Base-by-base conservation (phyloP, 2,888 invertebrate genomes). In the Slavum lentiscoides region DNA sequence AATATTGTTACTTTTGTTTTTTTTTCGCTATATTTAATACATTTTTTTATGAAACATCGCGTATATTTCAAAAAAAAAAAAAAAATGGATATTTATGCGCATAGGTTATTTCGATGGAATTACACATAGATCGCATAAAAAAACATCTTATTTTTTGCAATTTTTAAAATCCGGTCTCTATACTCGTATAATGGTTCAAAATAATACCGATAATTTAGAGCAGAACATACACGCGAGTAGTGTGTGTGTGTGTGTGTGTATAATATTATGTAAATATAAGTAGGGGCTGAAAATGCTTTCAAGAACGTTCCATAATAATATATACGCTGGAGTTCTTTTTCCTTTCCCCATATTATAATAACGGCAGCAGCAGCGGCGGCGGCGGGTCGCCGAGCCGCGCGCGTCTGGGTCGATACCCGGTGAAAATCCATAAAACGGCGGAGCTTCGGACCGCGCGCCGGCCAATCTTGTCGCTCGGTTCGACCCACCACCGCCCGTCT, bases 391-490 rank as follows among this genome's bases (percentile, higher is more conserved):
- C 43, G 30, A 17, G 30, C 59, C 58, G 49, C 30, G n/a, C 30
- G 23, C 77, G 77, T 77, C 69, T 69, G 77, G 77, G 61, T 77
- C 77, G 77, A 77, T 77, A 77, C 77, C 37, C 61, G 49, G 77
- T 62, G 68, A 77, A 77, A 77, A 77, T 77, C 77, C 69, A 77
- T 77, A 77, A 77, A 77, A 77, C 77, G 77, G 77, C 69, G 77
- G 77, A 69, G 77, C 77, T 62, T 11, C 49, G 53, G 49, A 70
- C 30, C n/a, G 17, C 69, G 37, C 66, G 62, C 21, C 37, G 49
- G 62, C 77, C 77, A 77, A 77, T 77, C 77, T 77, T 77, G 68
- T 77, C 69, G 39, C 53, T 69, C 53, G 62, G 61, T 77, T 69
- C 53, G 9, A 53, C 77, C 69, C 61, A 49, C 61, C 43, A 19